phyloP scores from a whole-genome alignment of 2,797 vertebrate species.

The Pseudochaenichthys georgianus region DNA sequence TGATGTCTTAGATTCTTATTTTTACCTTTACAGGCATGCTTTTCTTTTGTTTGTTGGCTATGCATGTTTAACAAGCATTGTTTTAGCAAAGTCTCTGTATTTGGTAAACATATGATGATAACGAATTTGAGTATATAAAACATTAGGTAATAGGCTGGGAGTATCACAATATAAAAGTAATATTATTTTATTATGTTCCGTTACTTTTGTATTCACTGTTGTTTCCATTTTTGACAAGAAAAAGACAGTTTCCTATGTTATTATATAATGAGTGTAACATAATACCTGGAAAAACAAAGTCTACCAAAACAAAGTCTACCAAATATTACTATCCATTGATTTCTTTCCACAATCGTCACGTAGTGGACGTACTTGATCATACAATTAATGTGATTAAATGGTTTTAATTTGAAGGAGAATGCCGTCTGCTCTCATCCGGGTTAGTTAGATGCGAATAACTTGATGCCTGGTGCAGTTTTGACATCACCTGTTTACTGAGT shows the following conservation, averaged over 20 bases:
- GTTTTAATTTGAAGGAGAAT: constrained; percentile 35
- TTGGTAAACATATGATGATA: too few relatives aligned
- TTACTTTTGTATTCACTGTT: too few relatives aligned
- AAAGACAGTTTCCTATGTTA: too few relatives aligned
- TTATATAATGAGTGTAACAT: background rate
- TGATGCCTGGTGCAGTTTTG: constrained; percentile 45
- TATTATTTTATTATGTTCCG: too few relatives aligned
- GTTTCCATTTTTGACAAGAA: background rate
- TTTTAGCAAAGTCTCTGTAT: too few relatives aligned
- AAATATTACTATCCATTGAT: background rate
- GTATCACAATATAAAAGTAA: too few relatives aligned
- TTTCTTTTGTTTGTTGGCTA: too few relatives aligned
- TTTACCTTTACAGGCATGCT: too few relatives aligned
- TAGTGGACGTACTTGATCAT: background rate
- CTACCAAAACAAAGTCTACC: background rate
- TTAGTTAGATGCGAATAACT: background rate
- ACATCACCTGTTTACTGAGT: constrained; percentile 81
- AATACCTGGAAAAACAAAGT: background rate
- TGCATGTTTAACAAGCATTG: too few relatives aligned
- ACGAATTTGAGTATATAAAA: too few relatives aligned
- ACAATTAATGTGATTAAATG: background rate
- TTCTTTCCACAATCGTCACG: background rate
- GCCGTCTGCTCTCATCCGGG: background rate
- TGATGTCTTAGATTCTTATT: too few relatives aligned
- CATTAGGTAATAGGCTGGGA: too few relatives aligned